Evolutionary conservation across 1,140 invertebrate genomes (phyloP).

Genomic region (Drosophila nikananu): DNA sequence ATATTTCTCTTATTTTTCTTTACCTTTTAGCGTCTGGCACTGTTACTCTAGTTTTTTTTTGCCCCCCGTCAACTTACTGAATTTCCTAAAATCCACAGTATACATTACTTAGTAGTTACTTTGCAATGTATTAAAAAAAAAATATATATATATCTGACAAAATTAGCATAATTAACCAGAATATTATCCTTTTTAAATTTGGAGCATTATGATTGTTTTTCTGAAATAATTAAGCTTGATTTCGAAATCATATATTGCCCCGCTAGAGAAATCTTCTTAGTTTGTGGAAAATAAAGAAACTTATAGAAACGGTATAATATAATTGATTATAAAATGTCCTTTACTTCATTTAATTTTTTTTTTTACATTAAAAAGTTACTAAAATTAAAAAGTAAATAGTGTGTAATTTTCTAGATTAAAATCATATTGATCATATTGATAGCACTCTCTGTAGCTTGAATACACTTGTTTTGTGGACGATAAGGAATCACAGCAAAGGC

Average conservation of each 20-base stretch:
- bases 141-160: too few species aligned
- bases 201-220: too few species aligned
- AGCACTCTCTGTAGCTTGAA: neutral
- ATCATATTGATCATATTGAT: too few species aligned
- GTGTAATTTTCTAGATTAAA: too few species aligned
- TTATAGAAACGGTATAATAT: too few species aligned
- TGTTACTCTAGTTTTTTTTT: constrained; percentile 64
- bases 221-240: too few species aligned
- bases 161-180: too few species aligned
- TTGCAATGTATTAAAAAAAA: too few species aligned
- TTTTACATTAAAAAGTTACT: neutral
- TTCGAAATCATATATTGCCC: neutral
- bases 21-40: constrained; percentile 28
- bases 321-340: neutral
- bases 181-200: too few species aligned
- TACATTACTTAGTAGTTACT: neutral
- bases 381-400: neutral
- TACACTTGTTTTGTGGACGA: constrained; percentile 18
- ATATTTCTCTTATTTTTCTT: constrained; percentile 37
- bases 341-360: neutral
- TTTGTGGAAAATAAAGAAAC: too few species aligned
- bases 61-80: constrained; percentile 17
- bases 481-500: constrained; percentile 5
- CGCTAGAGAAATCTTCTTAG: too few species aligned
- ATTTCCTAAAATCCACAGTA: constrained; percentile 9